These are phyloP conservation scores for Percopsis omiscomaycus DNA, from an alignment of 2,797 vertebrate genomes.

Conservation along the genomic window DNA sequence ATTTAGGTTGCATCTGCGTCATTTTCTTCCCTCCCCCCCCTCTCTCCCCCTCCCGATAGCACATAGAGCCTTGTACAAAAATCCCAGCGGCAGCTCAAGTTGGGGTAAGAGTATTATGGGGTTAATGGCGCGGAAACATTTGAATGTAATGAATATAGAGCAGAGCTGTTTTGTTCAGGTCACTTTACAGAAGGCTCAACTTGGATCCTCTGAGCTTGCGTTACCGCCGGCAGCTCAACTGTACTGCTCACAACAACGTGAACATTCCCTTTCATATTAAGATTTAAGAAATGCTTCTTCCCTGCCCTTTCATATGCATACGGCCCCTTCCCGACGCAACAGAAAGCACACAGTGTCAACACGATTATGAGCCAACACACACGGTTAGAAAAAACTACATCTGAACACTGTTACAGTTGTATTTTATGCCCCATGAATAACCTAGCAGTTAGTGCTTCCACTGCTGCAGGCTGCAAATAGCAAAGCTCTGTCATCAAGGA, in stretches of 20 bases:
- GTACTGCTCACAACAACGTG: slow-evolving; percentile 49
- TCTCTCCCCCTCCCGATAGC: slow-evolving; percentile 31
- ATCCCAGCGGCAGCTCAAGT: slow-evolving; percentile 51
- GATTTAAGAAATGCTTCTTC: slow-evolving; percentile 49
- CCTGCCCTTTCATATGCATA: slow-evolving; percentile 40
- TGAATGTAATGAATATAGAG: slow-evolving; percentile 74
- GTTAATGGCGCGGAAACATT: slow-evolving; percentile 74
- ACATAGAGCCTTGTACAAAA: slow-evolving; percentile 29
- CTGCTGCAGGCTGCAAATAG: neutral
- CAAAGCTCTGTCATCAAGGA: neutral
- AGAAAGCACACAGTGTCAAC: slow-evolving; percentile 32
- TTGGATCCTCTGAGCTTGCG: slow-evolving; percentile 60
- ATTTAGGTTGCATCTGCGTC: slow-evolving; percentile 31
- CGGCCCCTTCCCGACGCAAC: slow-evolving; percentile 39
- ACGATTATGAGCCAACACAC: slow-evolving; percentile 39
- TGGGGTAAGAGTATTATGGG: slow-evolving; percentile 58
- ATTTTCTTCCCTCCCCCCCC: slow-evolving; percentile 8
- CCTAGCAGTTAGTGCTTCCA: neutral
- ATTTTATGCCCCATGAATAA: neutral
- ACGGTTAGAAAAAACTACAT: neutral
- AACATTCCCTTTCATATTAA: slow-evolving; percentile 54
- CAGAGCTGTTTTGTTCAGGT: slow-evolving; percentile 62
- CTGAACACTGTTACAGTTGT: neutral
- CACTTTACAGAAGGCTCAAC: slow-evolving; percentile 70
- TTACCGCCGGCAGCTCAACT: slow-evolving; percentile 53